Percentiles rank a stretch among this genome's conserved stretches.
Evolutionary conservation across 2,888 invertebrate species (phyloP).

Genomic region (Merodon equestris): DNA sequence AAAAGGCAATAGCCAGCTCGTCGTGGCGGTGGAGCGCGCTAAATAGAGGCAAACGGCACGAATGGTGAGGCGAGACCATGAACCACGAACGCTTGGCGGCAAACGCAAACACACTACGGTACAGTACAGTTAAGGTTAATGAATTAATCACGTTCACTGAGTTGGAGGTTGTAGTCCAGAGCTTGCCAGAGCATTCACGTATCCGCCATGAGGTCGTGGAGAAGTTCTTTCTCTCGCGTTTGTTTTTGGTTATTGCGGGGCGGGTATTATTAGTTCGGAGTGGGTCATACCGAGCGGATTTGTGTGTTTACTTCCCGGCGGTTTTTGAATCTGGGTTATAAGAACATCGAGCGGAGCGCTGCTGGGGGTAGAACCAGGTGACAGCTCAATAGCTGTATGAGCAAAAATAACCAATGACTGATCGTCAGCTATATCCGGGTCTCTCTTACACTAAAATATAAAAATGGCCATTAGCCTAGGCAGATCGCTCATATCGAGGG

Average conservation of each 20-base stretch:
- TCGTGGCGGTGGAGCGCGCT: not conserved
- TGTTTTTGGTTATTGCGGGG: not conserved
- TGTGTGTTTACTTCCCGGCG: not conserved
- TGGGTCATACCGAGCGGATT: slow-evolving; percentile 41
- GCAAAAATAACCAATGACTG: too few species aligned
- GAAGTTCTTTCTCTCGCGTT: too few species aligned
- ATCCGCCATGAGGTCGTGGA: too few species aligned
- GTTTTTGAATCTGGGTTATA: too few species aligned
- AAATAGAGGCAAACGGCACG: slow-evolving; percentile 20
- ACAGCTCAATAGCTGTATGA: too few species aligned
- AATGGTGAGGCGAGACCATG: slow-evolving; percentile 13
- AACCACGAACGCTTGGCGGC: slow-evolving; percentile 30
- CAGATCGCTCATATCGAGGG: too few species aligned
- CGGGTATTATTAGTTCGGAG: not conserved
- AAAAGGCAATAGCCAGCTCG: slow-evolving; percentile 1
- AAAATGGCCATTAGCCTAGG: too few species aligned
- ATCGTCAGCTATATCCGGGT: too few species aligned
- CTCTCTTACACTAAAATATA: too few species aligned
- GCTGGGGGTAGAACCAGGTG: too few species aligned
- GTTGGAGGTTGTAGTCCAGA: not conserved
- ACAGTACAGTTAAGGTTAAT: slow-evolving; percentile 59
- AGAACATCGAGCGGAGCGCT: too few species aligned
- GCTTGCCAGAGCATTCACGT: too few species aligned
- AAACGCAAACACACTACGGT: slow-evolving; percentile 20
- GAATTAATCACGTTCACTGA: slow-evolving; percentile 57